Evolutionary conservation across 2,888 invertebrate species (phyloP).

Genomic region (Pseudococcus viburni): DNA sequence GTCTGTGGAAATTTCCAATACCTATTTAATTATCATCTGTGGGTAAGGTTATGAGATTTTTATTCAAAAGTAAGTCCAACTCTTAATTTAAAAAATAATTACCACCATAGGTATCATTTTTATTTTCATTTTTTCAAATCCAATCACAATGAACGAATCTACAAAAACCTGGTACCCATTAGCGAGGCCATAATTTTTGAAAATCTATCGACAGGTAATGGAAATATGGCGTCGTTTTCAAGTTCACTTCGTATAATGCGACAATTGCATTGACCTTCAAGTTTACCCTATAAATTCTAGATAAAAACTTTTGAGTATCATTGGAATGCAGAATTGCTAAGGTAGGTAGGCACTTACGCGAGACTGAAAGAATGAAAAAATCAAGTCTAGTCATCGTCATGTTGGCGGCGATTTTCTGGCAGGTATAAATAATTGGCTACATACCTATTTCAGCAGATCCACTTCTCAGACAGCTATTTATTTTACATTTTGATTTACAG

Average conservation of each 20-base stretch:
- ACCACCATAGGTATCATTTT: neutral
- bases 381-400: neutral
- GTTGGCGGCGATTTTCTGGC: neutral
- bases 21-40: too few species aligned
- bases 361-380: neutral
- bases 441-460: neutral
- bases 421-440: neutral
- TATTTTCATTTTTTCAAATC: neutral
- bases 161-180: neutral
- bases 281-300: neutral
- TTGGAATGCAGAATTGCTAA: neutral
- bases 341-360: neutral
- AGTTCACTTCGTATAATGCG: neutral
- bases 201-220: neutral
- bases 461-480: neutral
- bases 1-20: neutral
- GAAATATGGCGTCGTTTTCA: slow-evolving; percentile 11
- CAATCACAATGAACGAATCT: neutral
- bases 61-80: too few species aligned
- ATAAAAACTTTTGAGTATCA: neutral
- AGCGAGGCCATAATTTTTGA: neutral
- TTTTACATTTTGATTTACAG: neutral
- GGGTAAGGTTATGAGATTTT: too few species aligned
- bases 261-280: slow-evolving; percentile 9
- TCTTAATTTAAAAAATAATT: neutral